Conservation (phyloP, 2,888 invertebrate genomes). For the Meganola albula region DNA sequence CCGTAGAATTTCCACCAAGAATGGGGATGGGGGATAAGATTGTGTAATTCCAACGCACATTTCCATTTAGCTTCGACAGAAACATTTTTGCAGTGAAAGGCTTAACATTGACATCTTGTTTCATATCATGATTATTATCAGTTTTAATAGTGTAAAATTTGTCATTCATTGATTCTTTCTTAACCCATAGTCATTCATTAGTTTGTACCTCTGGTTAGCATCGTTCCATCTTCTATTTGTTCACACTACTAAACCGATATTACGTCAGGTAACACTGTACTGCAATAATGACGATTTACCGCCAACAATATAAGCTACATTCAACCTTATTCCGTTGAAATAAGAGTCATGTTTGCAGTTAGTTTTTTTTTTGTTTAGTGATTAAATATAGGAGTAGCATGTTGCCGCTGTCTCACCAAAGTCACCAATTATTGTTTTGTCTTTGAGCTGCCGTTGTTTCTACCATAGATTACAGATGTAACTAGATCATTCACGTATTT, state of each 20-base stretch:
- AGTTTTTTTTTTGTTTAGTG: constrained; percentile 24
- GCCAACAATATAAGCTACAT: constrained; percentile 12
- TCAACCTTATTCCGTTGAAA: constrained; percentile 23
- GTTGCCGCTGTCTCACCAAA: constrained; percentile 42
- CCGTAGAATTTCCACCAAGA: too few species aligned
- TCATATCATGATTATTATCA: too few species aligned
- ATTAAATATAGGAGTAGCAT: constrained; percentile 38
- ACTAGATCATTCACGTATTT: too few species aligned
- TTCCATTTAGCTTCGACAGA: too few species aligned
- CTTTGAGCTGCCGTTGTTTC: constrained; percentile 61
- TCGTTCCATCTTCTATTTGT: constrained; percentile 36
- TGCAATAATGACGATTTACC: constrained; percentile 30
- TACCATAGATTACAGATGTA: constrained; percentile 39
- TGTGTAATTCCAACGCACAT: too few species aligned
- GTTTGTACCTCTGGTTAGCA: constrained; percentile 42
- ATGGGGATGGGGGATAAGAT: too few species aligned
- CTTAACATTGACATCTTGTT: too few species aligned
- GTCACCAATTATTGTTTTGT: constrained; percentile 45
- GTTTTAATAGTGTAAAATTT: too few species aligned
- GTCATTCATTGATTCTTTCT: constrained; percentile 29
- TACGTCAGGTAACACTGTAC: constrained; percentile 46
- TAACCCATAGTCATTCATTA: constrained; percentile 34
- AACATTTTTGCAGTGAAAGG: too few species aligned
- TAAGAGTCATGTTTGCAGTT: constrained; percentile 20
- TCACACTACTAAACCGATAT: constrained; percentile 39